These are phyloP conservation scores for Pantherophis guttatus DNA, from an alignment of 2,113 vertebrate genomes.

Conservation along the genomic window DNA sequence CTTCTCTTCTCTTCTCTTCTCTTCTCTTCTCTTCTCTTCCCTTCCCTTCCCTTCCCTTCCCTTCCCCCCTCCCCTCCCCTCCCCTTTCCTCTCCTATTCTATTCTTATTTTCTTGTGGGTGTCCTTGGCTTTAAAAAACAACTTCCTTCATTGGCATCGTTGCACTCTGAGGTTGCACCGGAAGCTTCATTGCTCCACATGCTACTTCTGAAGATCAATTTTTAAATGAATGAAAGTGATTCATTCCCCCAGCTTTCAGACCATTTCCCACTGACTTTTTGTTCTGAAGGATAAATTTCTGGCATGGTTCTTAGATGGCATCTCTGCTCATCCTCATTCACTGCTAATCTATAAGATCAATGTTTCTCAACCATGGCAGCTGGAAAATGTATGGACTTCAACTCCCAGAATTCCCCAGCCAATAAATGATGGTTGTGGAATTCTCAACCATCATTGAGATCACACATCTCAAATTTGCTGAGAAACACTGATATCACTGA, in stretches of 20 bases:
- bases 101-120: neutral
- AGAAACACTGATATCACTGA: neutral
- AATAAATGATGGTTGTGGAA: neutral
- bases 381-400: neutral
- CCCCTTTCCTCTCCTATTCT: no score
- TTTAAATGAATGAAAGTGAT: neutral
- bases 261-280: neutral
- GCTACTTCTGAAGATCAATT: neutral
- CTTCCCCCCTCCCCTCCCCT: no score
- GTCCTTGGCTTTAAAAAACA: neutral
- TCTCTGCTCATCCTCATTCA: neutral
- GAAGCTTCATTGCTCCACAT: fast-evolving
- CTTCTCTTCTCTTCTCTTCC: no score
- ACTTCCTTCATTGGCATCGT: neutral
- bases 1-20: no score
- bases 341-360: neutral
- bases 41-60: no score
- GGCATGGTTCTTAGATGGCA: neutral
- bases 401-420: neutral
- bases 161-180: neutral
- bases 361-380: neutral
- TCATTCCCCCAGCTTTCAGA: neutral
- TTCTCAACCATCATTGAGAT: neutral
- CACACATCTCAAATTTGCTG: neutral
- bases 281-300: neutral